phyloP scores from a whole-genome alignment of 2,797 vertebrate species.

The Telmatherina bonti region DNA sequence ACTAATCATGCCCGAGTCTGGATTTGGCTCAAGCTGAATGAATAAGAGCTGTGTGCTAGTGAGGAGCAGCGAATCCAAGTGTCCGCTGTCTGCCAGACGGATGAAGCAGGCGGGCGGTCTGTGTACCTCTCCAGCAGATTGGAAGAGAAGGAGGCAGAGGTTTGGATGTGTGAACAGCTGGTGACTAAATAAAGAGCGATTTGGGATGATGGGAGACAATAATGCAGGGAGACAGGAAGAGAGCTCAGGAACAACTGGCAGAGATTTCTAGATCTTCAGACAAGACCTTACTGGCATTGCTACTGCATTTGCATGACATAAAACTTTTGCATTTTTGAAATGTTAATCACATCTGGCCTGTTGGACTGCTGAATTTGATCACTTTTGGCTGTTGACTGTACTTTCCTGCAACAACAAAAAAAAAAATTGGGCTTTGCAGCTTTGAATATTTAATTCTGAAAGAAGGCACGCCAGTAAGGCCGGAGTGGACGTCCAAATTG shows the following conservation, averaged over 20 bases:
- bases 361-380: neutral
- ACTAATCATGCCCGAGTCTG: slow-evolving; percentile 44
- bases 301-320: neutral
- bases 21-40: slow-evolving; percentile 50
- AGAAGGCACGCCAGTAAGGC: neutral
- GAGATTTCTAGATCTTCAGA: neutral
- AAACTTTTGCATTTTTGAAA: neutral
- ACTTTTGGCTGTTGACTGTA: neutral
- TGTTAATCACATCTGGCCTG: neutral
- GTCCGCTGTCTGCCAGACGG: slow-evolving; percentile 36
- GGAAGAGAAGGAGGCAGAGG: slow-evolving; percentile 37
- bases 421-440: neutral
- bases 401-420: neutral
- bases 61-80: slow-evolving; percentile 37
- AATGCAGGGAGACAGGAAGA: slow-evolving; percentile 5
- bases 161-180: slow-evolving; percentile 62
- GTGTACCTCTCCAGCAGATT: slow-evolving; percentile 37
- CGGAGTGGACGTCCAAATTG: slow-evolving; percentile 15
- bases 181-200: slow-evolving; percentile 39
- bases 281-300: neutral
- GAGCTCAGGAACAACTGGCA: slow-evolving; percentile 18
- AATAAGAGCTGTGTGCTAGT: slow-evolving; percentile 38
- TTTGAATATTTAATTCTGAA: neutral
- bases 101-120: slow-evolving; percentile 40
- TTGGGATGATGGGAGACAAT: slow-evolving; percentile 19